Base-by-base conservation (phyloP, 2,888 invertebrate genomes). In the Temnothorax ravouxi region DNA sequence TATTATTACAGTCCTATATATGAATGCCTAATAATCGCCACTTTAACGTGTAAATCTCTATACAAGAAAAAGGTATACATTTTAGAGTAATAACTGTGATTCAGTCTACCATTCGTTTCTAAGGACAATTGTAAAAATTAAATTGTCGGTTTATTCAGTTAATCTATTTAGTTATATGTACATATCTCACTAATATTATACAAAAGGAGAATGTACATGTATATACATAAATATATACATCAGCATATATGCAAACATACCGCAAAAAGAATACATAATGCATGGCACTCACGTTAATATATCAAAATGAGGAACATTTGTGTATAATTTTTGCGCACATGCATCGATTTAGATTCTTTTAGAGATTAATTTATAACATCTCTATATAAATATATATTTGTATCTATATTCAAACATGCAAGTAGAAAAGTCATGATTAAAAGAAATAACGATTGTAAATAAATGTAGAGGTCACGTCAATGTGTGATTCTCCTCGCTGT, bases 151-250 rank as follows among this genome's bases (percentile, higher is more conserved):
- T 79, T 71, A 44, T 79, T 44, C n/a, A 66, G n/a, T 47, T 71
- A 59, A 29, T 56, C 3, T 62, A 52, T 56, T 56, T 59, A 56
- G 64, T 29, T 25, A 56, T 52, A 15, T 56, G 34, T 69, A 61
- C 44, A 50, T 61, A 79, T 56, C 15, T 50, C 59, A n/a, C 67
- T 50, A 25, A 95, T 94, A 95, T 94, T 54, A 13, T 59, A 59
- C 2, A 13, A 21, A 41, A 9, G 9, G 4, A 4, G 3, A 38
- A 44, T 0, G 11, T 47, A 59, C 13, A 79, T 79, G 47, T 56
- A 56, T 52, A 41, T 52, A 41, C 9, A 76, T 21, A 50, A 3
- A 62, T 66, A 29, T 66, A 29, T 15, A 64, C 25, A 52, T 34
- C 5, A 4, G 3, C 29, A 29, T 18, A 34, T 77, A 21, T 29